A percentile compares a stretch with the other conserved stretches of the same genome.
phyloP scores from a whole-genome alignment of 2,888 invertebrate species.

The Drosophila kuntzei region DNA sequence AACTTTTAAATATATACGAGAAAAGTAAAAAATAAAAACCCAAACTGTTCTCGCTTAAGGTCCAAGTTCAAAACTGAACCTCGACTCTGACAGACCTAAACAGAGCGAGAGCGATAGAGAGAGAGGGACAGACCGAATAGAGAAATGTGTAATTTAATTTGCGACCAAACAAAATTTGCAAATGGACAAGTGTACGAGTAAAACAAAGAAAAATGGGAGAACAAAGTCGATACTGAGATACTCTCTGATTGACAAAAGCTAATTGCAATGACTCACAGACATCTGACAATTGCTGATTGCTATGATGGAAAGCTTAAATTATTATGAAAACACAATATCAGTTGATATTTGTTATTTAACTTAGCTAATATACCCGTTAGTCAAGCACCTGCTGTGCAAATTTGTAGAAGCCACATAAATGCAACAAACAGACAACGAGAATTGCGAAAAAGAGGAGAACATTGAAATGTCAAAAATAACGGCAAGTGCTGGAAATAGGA shows the following conservation, averaged over 20 bases:
- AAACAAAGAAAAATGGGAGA: neutral
- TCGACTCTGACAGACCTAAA: slow-evolving; percentile 13
- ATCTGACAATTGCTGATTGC: neutral
- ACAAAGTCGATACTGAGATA: slow-evolving; percentile 17
- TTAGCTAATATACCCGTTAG: slow-evolving; percentile 18
- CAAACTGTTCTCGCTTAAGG: slow-evolving; percentile 12
- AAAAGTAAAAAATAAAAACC: slow-evolving; percentile 15
- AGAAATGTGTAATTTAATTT: slow-evolving; percentile 76
- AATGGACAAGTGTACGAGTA: slow-evolving; percentile 6
- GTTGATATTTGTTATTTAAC: neutral
- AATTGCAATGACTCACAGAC: neutral
- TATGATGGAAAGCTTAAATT: neutral
- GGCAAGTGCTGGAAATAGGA: slow-evolving; percentile 21
- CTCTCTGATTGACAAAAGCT: slow-evolving; percentile 17
- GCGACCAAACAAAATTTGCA: slow-evolving; percentile 54
- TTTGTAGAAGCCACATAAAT: slow-evolving; percentile 64
- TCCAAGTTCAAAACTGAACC: slow-evolving; percentile 44
- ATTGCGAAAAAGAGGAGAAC: slow-evolving; percentile 3
- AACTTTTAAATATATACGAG: slow-evolving; percentile 5
- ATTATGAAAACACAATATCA: neutral
- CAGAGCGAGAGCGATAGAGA: neutral
- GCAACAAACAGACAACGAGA: slow-evolving; percentile 40
- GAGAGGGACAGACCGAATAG: slow-evolving; percentile 35
- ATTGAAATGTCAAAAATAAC: slow-evolving; percentile 27
- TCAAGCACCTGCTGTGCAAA: slow-evolving; percentile 13